Evolutionary conservation across 2,888 invertebrate species (phyloP).

Genomic region (Caenorhabditis drosophilae): DNA sequence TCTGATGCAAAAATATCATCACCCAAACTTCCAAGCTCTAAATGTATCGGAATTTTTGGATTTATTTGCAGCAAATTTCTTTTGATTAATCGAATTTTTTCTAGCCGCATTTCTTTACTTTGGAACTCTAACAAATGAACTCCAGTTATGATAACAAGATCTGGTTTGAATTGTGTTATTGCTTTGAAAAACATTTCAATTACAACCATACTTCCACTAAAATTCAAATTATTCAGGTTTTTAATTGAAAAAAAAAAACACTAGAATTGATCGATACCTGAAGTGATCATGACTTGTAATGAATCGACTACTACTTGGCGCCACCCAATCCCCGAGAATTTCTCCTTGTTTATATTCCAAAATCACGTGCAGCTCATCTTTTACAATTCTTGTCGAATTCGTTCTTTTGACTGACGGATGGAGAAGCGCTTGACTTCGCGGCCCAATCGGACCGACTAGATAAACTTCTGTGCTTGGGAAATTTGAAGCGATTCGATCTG

Average conservation of each 20-base stretch:
- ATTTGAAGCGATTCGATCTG: conserved; percentile 68
- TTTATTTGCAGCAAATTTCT: conserved; percentile 68
- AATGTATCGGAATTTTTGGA: conserved; percentile 70
- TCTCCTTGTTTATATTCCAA: conserved; percentile 72
- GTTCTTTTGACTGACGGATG: conserved; percentile 70
- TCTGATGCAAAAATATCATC: conserved; percentile 68
- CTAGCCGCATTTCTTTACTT: conserved; percentile 61
- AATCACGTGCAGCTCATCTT: conserved; percentile 72
- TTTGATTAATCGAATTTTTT: conserved; percentile 68
- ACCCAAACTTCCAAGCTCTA: conserved; percentile 72
- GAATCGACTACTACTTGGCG: conserved; percentile 71
- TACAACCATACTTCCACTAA: conserved; percentile 65
- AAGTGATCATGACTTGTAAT: conserved; percentile 71
- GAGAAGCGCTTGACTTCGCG: conserved; percentile 69
- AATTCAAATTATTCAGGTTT: neutral
- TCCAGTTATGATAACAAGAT: conserved; percentile 71
- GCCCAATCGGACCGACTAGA: conserved; percentile 72
- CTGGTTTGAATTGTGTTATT: conserved; percentile 68
- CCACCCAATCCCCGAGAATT: conserved; percentile 69
- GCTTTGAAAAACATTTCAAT: conserved; percentile 71
- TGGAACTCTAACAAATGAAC: conserved; percentile 71
- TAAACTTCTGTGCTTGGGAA: conserved; percentile 71
- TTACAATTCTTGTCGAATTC: conserved; percentile 64
- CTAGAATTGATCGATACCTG: no score
- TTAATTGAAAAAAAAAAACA: no score